These are phyloP conservation scores for Caenorhabditis sp. DNA, from an alignment of 2,888 invertebrate species.

Conservation along the genomic window DNA sequence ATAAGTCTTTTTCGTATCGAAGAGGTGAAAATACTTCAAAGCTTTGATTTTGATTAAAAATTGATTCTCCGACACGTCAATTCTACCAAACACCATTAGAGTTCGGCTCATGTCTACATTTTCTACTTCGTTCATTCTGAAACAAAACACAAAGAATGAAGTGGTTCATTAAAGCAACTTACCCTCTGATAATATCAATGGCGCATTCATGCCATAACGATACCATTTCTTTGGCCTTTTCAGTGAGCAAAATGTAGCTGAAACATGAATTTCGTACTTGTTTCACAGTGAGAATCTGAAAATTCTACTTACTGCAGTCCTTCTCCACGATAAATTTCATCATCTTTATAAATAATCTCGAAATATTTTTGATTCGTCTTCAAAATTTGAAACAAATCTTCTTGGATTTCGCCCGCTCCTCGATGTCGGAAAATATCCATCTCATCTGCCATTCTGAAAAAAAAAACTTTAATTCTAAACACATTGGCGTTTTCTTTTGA, in stretches of 20 bases:
- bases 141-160: too few species aligned
- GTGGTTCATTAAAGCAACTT: neutral
- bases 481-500: too few species aligned
- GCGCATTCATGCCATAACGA: neutral
- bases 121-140: neutral
- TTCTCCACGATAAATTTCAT: neutral
- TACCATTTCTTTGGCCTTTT: neutral
- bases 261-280: too few species aligned
- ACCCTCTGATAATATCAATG: neutral
- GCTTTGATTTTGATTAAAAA: neutral
- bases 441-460: neutral
- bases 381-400: neutral
- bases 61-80: neutral
- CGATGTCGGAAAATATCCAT: neutral
- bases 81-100: neutral
- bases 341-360: neutral
- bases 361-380: neutral
- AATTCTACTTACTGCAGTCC: neutral
- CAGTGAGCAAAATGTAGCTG: too few species aligned
- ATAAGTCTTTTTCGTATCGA: neutral
- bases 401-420: neutral
- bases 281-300: too few species aligned
- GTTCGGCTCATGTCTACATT: neutral
- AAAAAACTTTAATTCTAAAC: too few species aligned
- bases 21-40: neutral